Conservation (phyloP, 2,113 vertebrate species). For the Tretioscincus oriximinensis region DNA sequence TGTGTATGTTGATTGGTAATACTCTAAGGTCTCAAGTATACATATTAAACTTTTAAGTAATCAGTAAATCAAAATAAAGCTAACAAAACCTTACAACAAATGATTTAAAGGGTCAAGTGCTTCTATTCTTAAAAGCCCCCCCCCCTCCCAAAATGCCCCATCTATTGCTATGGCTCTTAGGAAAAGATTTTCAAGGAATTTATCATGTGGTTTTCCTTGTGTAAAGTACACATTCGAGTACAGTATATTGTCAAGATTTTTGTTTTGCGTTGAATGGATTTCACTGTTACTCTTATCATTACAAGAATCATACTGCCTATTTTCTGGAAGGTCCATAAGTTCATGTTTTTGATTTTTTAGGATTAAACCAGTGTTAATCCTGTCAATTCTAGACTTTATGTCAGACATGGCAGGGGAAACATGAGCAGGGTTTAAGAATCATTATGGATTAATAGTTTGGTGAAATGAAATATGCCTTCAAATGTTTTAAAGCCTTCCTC, state of each 20-base stretch:
- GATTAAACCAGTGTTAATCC: background rate
- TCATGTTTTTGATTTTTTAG: background rate
- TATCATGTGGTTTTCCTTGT: background rate
- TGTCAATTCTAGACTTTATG: background rate
- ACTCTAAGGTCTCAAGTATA: no score
- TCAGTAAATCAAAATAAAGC: background rate
- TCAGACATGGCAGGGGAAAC: background rate
- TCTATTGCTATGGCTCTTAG: background rate
- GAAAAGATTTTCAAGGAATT: background rate
- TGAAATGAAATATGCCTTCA: no score
- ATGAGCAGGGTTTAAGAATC: no score
- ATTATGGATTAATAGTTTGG: no score
- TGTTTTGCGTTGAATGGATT: background rate
- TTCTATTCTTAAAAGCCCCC: background rate
- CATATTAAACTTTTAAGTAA: no score
- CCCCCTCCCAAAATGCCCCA: background rate
- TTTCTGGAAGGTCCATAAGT: background rate
- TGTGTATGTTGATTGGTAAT: background rate
- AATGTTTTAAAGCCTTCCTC: no score
- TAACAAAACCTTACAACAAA: background rate
- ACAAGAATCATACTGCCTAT: background rate
- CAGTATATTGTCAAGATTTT: background rate
- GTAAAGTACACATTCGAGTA: background rate
- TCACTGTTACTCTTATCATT: background rate
- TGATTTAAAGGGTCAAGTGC: background rate